Base-by-base conservation (phyloP, 1,140 invertebrate species). In the Sminthurides bifidus region DNA sequence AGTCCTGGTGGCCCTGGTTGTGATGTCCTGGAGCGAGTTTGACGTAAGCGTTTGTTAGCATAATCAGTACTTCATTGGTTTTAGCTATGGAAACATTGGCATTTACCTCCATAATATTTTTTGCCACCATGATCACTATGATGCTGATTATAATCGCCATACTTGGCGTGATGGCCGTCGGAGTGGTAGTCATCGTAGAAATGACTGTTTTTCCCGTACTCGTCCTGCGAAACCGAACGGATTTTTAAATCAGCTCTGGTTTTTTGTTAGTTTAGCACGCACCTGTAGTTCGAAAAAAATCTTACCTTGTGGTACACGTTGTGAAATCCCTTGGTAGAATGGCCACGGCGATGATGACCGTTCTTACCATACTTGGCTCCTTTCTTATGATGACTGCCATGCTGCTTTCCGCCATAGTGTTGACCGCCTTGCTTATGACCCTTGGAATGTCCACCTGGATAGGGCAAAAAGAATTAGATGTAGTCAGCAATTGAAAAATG, bases 321-420 rank as follows among this genome's bases (percentile, higher is more conserved):
- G 17, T 54, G 51, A 43, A 60, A 64, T 48, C 61, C 61, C 38
- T 64, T 64, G 1, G 61, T 64, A 10, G 51, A 54, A 37, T 64
- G 61, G 21, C 61, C 61, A n/a, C 58, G 58, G 19, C 44, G 54
- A 38, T 64, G 61, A 33, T 40, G 30, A 12, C 61, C 58, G 8
- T 56, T 60, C 24, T 60, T 45, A 10, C 58, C 58, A 35, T 52
- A 53, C 27, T 48, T 52, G 17, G 49, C 49, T 19, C 43, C 50
- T 15, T 62, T 62, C 15, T 57, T 51, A 8, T 46, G 46, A 35
- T 40, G 51, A 21, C 24, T 29, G 17, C 60, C 60, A 35, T 62
- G 50, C 14, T 48, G 53, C 29, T 21, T 45, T 24, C 53, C 43
- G 3, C 60, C 60, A 27, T 62, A 31, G 19, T 62, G 56, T 15